phyloP scores from a whole-genome alignment of 2,797 vertebrate species.

The Alectoris magna region DNA sequence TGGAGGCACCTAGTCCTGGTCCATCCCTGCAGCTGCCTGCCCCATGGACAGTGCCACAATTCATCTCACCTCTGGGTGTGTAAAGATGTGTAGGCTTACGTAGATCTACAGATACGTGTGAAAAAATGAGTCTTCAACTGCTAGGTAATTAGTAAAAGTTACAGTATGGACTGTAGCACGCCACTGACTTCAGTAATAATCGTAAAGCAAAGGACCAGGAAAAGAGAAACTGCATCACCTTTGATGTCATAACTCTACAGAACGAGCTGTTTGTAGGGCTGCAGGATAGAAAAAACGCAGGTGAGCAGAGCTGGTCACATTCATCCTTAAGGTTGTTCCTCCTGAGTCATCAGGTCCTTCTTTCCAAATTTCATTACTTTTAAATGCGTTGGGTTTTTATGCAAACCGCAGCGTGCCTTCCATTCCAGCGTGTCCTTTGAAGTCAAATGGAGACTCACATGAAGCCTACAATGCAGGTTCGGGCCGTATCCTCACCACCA shows the following conservation, averaged over 20 bases:
- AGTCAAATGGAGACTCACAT: not conserved
- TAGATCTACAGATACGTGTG: not conserved
- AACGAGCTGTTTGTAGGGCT: not conserved
- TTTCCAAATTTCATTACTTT: not conserved
- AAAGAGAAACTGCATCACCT: not conserved
- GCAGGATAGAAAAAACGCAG: not conserved
- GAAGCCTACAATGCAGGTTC: not conserved
- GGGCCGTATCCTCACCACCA: not conserved
- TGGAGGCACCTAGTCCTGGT: not conserved
- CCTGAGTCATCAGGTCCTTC: not conserved
- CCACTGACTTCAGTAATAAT: fast-evolving
- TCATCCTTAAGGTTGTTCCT: not conserved
- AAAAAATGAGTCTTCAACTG: not conserved
- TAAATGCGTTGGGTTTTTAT: not conserved
- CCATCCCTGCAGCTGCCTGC: not conserved
- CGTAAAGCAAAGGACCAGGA: not conserved
- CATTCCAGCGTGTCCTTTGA: not conserved
- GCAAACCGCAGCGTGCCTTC: not conserved
- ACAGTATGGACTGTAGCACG: not conserved
- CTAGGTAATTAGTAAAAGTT: not conserved
- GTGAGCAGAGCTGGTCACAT: not conserved
- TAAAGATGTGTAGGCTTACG: not conserved
- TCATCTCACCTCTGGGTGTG: not conserved
- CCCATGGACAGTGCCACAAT: not conserved
- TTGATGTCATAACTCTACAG: not conserved